Evolutionary conservation across 2,888 invertebrate genomes (phyloP), one percentile per base, ranked within the genome.

Genomic region (Asteroscopus sphinx): DNA sequence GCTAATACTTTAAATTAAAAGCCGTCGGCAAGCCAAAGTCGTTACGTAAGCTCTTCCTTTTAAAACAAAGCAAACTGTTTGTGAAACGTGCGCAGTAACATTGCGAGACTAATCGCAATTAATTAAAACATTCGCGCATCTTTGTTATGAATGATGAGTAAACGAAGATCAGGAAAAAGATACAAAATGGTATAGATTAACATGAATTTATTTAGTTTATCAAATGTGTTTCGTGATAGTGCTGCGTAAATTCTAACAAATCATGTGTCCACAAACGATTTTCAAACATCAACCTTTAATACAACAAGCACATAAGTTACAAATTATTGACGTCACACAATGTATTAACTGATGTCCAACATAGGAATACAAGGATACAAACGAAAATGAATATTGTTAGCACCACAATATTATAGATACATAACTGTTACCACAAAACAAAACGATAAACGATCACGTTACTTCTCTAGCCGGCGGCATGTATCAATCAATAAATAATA

Each of bases 181-280:
- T 67, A 77, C 73, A 75, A 73, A 53, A 40, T 51, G 28, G 57
- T 78, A 76, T 83, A 83, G 89, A 92, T 90, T 91, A 92, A 93
- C 91, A 92, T 93, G 88, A 86, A 87, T 93, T 93, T 93, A 92
- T 92, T 93, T 86, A 88, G 84, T 88, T 91, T 87, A 91, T 88
- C 88, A 91, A 89, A 89, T 88, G 87, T 90, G 89, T 91, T 89
- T 85, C 83, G 91, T 93, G 91, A 90, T 81, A 84, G 93, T 93
- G 92, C 90, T 80, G 80, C 83, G 79, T 88, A 88, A 67, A 85
- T 88, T 88, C 89, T 91, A 90, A 88, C 87, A 90, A 88, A 77
- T 88, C 81, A 79, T 71, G 92, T 91, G 91, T 88, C 80, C 81
- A 88, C 88, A 89, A 86, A 85, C 82, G 70, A 76, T 80, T 80